Evolutionary conservation across 2,797 vertebrate species (phyloP).

Genomic region (Neopelma chrysocephalum): DNA sequence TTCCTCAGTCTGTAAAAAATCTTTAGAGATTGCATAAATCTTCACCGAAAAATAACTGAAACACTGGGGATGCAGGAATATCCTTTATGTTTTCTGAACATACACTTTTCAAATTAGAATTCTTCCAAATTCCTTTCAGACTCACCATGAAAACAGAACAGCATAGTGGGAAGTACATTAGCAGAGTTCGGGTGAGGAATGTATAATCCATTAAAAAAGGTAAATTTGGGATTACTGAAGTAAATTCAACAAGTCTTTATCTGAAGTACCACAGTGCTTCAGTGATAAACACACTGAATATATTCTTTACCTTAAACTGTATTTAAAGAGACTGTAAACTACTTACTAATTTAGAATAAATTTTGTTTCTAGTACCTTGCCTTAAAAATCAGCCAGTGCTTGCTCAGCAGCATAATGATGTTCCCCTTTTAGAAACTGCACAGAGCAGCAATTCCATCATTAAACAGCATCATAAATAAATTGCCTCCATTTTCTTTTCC

Average conservation of each 20-base stretch:
- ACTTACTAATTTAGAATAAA: background rate
- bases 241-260: background rate
- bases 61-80: background rate
- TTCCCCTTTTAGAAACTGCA: constrained; percentile 22
- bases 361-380: constrained; percentile 19
- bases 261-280: background rate
- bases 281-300: background rate
- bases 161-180: background rate
- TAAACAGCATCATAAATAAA: constrained; percentile 35
- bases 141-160: background rate
- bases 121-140: background rate
- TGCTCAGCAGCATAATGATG: background rate
- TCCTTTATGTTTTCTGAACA: background rate
- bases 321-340: background rate
- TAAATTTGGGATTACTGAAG: background rate
- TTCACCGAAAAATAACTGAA: background rate
- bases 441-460: constrained; percentile 5
- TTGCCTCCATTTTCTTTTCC: background rate
- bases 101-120: background rate
- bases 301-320: background rate
- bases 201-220: background rate
- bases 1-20: background rate
- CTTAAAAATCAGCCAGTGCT: constrained; percentile 1
- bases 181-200: background rate
- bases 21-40: background rate